Conservation (phyloP, 2,797 vertebrate genomes). For the Sebastiscus albofasciatus region DNA sequence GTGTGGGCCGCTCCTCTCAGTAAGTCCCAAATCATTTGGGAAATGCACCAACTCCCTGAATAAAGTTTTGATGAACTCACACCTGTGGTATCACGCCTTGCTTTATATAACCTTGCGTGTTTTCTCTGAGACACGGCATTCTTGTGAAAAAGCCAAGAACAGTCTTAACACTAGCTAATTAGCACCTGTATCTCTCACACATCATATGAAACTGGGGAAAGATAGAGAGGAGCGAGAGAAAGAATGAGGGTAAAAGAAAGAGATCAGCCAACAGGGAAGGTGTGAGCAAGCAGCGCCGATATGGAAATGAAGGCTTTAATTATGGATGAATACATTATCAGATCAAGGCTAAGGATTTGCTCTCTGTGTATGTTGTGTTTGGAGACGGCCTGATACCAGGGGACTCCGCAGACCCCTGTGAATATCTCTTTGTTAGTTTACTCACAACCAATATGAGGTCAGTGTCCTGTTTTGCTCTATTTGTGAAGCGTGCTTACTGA, state of each 20-base stretch:
- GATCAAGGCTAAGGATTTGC: slow-evolving; percentile 69
- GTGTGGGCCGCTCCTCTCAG: not conserved
- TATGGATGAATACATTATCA: slow-evolving; percentile 79
- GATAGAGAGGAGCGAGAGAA: not conserved
- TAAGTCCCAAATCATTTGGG: not conserved
- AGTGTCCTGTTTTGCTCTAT: not conserved
- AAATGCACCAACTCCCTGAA: slow-evolving; percentile 14
- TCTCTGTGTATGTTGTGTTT: slow-evolving; percentile 51
- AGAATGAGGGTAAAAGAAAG: slow-evolving; percentile 29
- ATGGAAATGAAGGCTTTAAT: slow-evolving; percentile 83
- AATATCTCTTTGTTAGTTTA: slow-evolving; percentile 35
- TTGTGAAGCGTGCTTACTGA: not conserved
- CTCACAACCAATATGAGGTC: slow-evolving; percentile 14
- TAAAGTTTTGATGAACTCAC: slow-evolving; percentile 25
- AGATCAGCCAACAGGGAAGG: slow-evolving; percentile 54
- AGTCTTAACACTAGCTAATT: slow-evolving; percentile 61
- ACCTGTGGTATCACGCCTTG: slow-evolving; percentile 14
- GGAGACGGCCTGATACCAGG: slow-evolving; percentile 46
- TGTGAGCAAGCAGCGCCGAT: slow-evolving; percentile 70
- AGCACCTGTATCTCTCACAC: slow-evolving; percentile 63
- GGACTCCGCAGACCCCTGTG: slow-evolving; percentile 32
- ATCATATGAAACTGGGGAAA: slow-evolving; percentile 38
- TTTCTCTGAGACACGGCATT: slow-evolving; percentile 37
- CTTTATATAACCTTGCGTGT: slow-evolving; percentile 53
- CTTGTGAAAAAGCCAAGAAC: slow-evolving; percentile 42